Evolutionary conservation across 2,888 invertebrate genomes (phyloP), one percentile per base, ranked within the genome.

Genomic region (Teleogryllus oceanicus): DNA sequence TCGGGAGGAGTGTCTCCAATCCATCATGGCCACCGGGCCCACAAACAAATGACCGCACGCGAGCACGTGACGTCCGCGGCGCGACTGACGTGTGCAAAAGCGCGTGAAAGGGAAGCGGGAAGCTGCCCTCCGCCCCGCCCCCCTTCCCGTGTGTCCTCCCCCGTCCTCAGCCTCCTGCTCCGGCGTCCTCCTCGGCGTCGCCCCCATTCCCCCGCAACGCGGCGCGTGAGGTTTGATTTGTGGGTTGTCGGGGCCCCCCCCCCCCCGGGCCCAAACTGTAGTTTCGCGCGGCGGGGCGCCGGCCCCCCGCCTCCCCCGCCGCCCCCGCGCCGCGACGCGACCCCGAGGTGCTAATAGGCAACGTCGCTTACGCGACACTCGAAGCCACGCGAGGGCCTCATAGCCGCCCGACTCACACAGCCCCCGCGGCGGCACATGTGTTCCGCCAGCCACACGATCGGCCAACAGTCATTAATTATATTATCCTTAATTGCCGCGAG

Each of bases 331-430:
- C 62, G 8, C n/a, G n/a, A n/a, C 62, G n/a, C 13, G 62, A 62
- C 62, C 62, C 12, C 13, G 62, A 62, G 62, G 62, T 62, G 62
- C 62, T 62, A 62, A 62, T 62, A 62, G 62, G 62, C 62, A 62
- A 62, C 62, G 62, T 62, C 62, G 62, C 62, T 62, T 62, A 62
- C 62, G 62, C n/a, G 62, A 62, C 62, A 62, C n/a, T 62, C 62
- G 62, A 62, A 10, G 37, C 62, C n/a, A n/a, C 62, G 62, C n/a
- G 62, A 18, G 62, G 13, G 62, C 16, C n/a, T 62, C 62, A 13
- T 62, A 16, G 16, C 13, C 62, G 16, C 62, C 3, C 24, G 24
- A 24, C 24, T 62, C 62, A 62, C 37, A 37, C 37, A 37, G 37
- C 37, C 37, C 37, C 0, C 62, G 11, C 62, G 3, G n/a, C 16